phyloP scores from a whole-genome alignment of 2,113 vertebrate genomes.

The Sorex araneus region DNA sequence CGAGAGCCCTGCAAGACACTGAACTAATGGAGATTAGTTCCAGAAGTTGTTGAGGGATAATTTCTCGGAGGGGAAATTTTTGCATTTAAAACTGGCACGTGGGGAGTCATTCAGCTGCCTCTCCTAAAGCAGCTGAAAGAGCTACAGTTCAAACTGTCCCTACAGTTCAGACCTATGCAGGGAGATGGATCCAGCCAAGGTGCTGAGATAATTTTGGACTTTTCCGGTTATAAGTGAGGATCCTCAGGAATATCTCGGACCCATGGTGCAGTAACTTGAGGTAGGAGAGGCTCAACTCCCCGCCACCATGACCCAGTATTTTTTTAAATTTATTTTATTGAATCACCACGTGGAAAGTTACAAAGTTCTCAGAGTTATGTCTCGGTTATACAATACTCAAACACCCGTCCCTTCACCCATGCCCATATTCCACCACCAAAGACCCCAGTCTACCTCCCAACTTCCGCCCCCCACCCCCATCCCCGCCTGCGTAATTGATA shows the following conservation, averaged over 20 bases:
- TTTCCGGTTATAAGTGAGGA: constrained; percentile 25
- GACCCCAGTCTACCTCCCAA: no score
- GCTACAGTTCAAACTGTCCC: neutral
- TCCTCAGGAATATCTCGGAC: constrained; percentile 36
- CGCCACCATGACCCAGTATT: neutral
- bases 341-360: no score
- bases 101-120: constrained; percentile 24
- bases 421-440: no score
- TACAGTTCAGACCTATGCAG: neutral
- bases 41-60: constrained; percentile 37
- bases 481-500: no score
- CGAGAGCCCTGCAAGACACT: constrained; percentile 2
- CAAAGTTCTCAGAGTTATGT: no score
- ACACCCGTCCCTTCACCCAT: no score
- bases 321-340: neutral
- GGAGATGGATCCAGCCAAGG: neutral
- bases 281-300: neutral
- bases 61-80: constrained; percentile 29
- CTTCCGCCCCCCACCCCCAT: no score
- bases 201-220: neutral
- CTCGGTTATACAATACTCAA: no score
- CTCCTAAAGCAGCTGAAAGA: constrained; percentile 38
- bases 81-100: constrained; percentile 11
- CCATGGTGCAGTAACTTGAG: neutral
- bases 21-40: neutral